Evolutionary conservation across 2,797 vertebrate genomes (phyloP).

Genomic region (Anguilla pacifica): DNA sequence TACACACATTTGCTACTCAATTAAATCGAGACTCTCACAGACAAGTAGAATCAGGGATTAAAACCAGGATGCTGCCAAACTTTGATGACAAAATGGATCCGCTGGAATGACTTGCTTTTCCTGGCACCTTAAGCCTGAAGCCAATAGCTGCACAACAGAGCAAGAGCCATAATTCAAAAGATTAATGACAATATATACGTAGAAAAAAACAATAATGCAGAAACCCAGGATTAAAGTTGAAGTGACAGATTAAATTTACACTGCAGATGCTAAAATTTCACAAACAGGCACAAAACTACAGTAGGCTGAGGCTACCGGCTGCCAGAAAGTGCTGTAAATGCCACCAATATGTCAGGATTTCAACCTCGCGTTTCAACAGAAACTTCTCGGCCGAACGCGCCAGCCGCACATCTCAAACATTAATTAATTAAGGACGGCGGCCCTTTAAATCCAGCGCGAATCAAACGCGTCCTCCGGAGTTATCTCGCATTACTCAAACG

Average conservation of each 20-base stretch:
- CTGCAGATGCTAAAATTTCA: background rate
- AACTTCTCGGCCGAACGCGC: slow-evolving; percentile 52
- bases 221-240: background rate
- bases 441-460: slow-evolving; percentile 48
- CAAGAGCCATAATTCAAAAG: background rate
- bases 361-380: slow-evolving; percentile 46
- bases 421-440: slow-evolving; percentile 46
- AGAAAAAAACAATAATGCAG: background rate
- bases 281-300: background rate
- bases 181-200: background rate
- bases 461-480: slow-evolving; percentile 40
- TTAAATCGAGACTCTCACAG: background rate
- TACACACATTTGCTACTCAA: background rate
- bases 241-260: background rate
- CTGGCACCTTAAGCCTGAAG: background rate
- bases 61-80: background rate
- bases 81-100: background rate
- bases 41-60: background rate
- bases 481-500: slow-evolving; percentile 47
- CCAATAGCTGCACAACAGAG: background rate
- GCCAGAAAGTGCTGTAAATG: background rate
- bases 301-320: background rate
- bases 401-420: slow-evolving; percentile 47
- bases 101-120: background rate
- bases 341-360: slow-evolving; percentile 58